Percentiles rank a stretch among this genome's conserved stretches.
These are phyloP conservation scores for Stenodera caucasica DNA, from an alignment of 2,888 invertebrate species.

Conservation along the genomic window DNA sequence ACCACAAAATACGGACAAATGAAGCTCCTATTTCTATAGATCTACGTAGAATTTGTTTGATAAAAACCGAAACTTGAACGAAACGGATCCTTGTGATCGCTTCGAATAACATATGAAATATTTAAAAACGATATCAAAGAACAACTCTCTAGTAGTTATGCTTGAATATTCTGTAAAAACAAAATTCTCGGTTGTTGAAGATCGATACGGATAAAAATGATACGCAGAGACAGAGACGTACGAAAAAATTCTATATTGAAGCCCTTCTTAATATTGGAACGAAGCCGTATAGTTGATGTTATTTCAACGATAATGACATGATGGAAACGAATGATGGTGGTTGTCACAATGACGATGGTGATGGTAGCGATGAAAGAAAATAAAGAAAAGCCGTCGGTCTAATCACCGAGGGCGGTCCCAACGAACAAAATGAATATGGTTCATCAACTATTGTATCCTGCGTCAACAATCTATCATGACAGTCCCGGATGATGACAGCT, in stretches of 20 bases:
- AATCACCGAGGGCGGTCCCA: conserved; percentile 29
- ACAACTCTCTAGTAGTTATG: not conserved
- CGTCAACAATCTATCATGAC: conserved; percentile 41
- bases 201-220: conserved; percentile 12
- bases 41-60: not conserved
- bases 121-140: not conserved
- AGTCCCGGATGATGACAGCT: conserved; percentile 22
- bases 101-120: not conserved
- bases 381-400: conserved; percentile 15
- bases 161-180: not conserved
- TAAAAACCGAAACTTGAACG: not conserved
- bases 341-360: conserved; percentile 17
- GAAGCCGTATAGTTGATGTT: conserved; percentile 22
- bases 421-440: conserved; percentile 39
- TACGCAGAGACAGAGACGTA: not conserved
- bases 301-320: conserved; percentile 25
- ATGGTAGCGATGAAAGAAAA: conserved; percentile 15
- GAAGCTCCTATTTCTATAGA: too few relatives aligned
- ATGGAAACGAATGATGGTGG: conserved; percentile 20
- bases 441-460: conserved; percentile 40
- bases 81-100: not conserved
- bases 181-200: conserved; percentile 12
- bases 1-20: too few relatives aligned
- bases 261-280: conserved; percentile 9
- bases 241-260: conserved; percentile 13